phyloP scores from a whole-genome alignment of 30 jellyfish, hydroid and myxozoan genomes.

The Cassiopea xamachana region DNA sequence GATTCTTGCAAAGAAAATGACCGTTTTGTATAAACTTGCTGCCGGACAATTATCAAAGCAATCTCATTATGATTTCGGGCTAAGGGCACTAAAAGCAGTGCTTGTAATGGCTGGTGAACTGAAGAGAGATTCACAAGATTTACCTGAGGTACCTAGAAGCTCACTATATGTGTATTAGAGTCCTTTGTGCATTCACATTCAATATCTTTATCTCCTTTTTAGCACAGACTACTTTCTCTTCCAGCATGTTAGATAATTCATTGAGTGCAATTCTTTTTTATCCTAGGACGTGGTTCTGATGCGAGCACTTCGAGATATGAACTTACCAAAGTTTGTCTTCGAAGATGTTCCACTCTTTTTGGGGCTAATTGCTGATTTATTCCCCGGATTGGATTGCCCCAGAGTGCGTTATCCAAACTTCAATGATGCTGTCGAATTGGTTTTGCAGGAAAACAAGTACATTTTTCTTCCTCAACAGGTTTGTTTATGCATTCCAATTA shows the following conservation, averaged over 20 bases:
- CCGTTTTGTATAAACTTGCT: slow-evolving; percentile 94
- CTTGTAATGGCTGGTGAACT: slow-evolving; percentile 99
- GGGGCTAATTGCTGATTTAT: slow-evolving; percentile 94
- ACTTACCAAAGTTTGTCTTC: slow-evolving; percentile 95
- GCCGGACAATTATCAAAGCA: slow-evolving; percentile 98
- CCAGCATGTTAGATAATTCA: not conserved
- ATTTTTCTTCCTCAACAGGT: slow-evolving; percentile 89
- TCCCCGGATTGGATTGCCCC: slow-evolving; percentile 99
- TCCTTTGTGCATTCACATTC: not conserved
- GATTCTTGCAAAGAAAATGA: slow-evolving; percentile 98
- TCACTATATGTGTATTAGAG: not conserved
- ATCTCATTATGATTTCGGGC: slow-evolving; percentile 98
- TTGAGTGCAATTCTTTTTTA: not conserved
- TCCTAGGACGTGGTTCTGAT: slow-evolving; percentile 93
- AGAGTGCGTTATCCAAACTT: slow-evolving; percentile 94
- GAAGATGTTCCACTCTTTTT: slow-evolving; percentile 98
- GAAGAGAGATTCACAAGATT: slow-evolving; percentile 95
- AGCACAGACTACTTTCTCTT: too few species aligned
- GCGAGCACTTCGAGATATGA: slow-evolving; percentile 99
- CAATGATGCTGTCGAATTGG: slow-evolving; percentile 88
- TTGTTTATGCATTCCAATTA: not conserved
- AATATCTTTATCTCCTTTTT: too few species aligned
- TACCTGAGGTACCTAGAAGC: slow-evolving; percentile 76
- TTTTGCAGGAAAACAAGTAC: slow-evolving; percentile 75
- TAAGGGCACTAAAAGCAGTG: slow-evolving; percentile 97